Base-by-base conservation (phyloP, 2,797 vertebrate genomes). In the Lacerta bilineata region DNA sequence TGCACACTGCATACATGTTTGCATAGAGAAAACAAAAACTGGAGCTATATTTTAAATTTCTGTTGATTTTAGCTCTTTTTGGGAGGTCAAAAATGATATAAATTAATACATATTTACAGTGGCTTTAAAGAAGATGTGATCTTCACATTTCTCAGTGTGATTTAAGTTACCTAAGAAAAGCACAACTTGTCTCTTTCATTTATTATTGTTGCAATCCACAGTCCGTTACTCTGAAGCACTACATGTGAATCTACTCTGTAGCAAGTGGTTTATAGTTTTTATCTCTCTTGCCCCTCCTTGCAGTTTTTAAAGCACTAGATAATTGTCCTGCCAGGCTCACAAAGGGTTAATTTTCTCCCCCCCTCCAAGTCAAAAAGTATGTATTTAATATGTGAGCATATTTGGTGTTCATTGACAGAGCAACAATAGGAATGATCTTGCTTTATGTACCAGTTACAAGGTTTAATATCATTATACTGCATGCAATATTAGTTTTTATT, bases 401-500 rank as follows among this genome's bases (percentile, higher is more conserved):
- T 94, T 97, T 95, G 96, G 91, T 95, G 93, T 90, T 95, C 96
- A 95, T 94, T 95, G 96, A 95, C 93, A 93, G 95, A 95, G 92
- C 94, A 95, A 96, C 96, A 97, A 96, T 97, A 96, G 95, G 94
- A 96, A 96, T 94, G 94, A 91, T 96, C 95, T 96, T 97, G 96
- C 96, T 97, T 97, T 97, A 97, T 97, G 96, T 97, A 97, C 96
- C 97, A 96, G 96, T 95, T 96, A 96, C 95, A 96, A 97, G 96
- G 96, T 96, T 96, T 97, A 97, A 96, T 97, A 97, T 96, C 96
- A 96, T 97, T 97, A 97, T 97, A 96, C 91, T 96, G 95, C 96
- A 97, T 97, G 96, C 96, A 89, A 95, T 97, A 97, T 97, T 97
- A 97, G 97, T 96, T 97, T 97, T 97, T 97, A 97, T 97, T 97